Conservation (phyloP, 2,113 vertebrate genomes). For the Heliornis fulica region DNA sequence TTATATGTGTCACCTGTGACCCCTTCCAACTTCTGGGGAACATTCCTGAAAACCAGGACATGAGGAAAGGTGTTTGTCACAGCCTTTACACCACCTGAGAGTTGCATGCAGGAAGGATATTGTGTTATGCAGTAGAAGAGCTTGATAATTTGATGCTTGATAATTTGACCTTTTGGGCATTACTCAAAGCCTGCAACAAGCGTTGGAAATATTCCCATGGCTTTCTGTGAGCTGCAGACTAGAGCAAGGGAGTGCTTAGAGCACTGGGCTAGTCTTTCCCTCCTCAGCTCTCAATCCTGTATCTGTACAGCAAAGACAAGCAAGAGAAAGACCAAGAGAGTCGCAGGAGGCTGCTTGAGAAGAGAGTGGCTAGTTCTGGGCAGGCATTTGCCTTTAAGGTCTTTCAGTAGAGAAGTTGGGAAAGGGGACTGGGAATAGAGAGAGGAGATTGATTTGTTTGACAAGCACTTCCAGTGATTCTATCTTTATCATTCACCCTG, state of each 20-base stretch:
- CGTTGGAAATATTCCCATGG: background rate
- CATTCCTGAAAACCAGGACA: too few relatives aligned
- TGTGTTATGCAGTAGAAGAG: background rate
- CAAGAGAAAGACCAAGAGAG: background rate
- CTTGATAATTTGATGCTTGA: too few relatives aligned
- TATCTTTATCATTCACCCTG: constrained; percentile 4
- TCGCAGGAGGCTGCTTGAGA: background rate
- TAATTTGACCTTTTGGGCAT: background rate
- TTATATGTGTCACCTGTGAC: too few relatives aligned
- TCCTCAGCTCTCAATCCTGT: background rate
- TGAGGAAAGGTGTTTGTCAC: background rate
- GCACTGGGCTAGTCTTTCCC: background rate
- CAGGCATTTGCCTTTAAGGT: background rate
- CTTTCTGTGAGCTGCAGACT: background rate
- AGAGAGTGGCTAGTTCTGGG: background rate
- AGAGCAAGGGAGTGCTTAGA: background rate
- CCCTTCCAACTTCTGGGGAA: too few relatives aligned
- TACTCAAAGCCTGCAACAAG: background rate
- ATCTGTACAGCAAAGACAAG: background rate
- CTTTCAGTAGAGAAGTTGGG: background rate
- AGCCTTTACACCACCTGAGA: background rate
- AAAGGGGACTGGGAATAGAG: background rate
- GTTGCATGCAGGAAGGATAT: background rate
- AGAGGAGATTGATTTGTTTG: background rate
- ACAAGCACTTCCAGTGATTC: background rate